Conservation (phyloP, 2,113 vertebrate genomes). For the Mesitornis unicolor region DNA sequence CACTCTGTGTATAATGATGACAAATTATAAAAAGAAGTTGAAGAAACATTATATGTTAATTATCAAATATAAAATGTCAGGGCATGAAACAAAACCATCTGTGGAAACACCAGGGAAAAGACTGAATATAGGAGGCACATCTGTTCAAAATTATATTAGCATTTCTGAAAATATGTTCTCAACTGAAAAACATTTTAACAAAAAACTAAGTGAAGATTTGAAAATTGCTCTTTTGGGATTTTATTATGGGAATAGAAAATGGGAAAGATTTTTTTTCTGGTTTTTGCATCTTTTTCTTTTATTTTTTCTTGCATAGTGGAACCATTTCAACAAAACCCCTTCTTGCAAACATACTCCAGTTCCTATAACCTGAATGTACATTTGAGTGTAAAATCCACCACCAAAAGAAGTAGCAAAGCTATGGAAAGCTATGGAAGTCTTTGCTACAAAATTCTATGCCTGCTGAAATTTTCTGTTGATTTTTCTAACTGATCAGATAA, state of each 20-base stretch:
- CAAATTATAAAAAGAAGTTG: background rate
- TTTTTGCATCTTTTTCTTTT: background rate
- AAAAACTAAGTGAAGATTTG: background rate
- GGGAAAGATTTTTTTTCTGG: fast-evolving
- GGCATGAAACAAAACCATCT: background rate
- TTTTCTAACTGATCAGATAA: background rate
- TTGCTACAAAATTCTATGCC: background rate
- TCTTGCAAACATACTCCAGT: background rate
- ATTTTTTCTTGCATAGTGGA: background rate
- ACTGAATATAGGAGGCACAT: background rate
- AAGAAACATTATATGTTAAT: background rate
- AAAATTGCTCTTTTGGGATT: background rate
- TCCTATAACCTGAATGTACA: background rate
- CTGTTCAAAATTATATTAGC: background rate
- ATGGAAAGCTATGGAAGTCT: background rate
- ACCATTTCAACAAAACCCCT: background rate
- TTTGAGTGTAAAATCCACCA: background rate
- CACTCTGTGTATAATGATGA: fast-evolving
- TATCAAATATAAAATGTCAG: background rate
- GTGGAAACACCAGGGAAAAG: background rate
- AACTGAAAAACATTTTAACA: background rate
- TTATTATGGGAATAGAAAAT: background rate
- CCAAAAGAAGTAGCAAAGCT: background rate
- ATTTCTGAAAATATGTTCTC: background rate
- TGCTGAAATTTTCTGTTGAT: background rate